Conservation (phyloP, 2,113 vertebrate genomes). For the Phyllostomus discolor region DNA sequence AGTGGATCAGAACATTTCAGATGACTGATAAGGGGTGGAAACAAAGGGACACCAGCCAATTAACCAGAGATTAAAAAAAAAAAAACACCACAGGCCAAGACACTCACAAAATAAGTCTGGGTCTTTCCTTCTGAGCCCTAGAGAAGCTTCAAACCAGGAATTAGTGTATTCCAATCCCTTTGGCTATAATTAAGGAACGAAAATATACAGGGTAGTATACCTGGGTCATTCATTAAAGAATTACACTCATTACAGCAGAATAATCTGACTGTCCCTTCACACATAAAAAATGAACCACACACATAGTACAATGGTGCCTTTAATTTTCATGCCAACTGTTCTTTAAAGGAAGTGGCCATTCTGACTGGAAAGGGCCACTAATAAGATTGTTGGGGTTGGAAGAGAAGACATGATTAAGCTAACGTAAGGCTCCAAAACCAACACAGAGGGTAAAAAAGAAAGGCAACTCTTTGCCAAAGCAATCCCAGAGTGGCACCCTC, state of each 20-base stretch:
- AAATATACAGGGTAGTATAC: neutral
- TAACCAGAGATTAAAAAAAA: neutral
- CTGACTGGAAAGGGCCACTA: neutral
- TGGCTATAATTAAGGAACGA: neutral
- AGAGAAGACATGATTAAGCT: neutral
- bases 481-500: neutral
- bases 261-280: neutral
- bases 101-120: neutral
- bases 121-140: neutral
- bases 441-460: neutral
- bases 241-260: neutral
- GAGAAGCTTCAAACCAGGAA: neutral
- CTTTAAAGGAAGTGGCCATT: slow-evolving; percentile 21
- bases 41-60: neutral
- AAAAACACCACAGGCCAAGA: neutral
- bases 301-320: neutral
- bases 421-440: neutral
- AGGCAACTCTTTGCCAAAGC: neutral
- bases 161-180: neutral
- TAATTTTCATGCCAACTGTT: neutral
- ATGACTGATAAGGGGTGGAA: neutral
- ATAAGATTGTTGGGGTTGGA: neutral
- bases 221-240: slow-evolving; percentile 7
- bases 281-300: neutral
- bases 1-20: neutral